Conservation (phyloP, 2,888 invertebrate genomes). For the Papilio protenor region DNA sequence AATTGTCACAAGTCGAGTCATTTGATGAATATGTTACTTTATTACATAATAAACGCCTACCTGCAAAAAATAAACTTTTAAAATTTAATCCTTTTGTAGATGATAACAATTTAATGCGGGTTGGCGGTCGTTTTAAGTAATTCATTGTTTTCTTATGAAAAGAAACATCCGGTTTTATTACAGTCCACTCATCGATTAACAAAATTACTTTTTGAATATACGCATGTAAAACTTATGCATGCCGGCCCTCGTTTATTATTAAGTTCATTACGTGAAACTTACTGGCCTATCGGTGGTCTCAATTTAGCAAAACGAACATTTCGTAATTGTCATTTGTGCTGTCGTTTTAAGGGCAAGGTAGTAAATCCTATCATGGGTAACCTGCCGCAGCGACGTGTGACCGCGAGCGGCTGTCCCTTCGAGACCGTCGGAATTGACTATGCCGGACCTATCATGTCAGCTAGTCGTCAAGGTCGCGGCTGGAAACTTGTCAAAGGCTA, state of each 20-base stretch:
- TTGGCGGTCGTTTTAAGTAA: slow-evolving; percentile 3
- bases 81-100: background rate
- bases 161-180: background rate
- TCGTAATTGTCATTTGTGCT: slow-evolving; percentile 30
- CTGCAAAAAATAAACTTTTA: background rate
- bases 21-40: background rate
- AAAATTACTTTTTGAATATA: background rate
- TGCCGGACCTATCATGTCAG: no score
- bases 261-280: slow-evolving; percentile 42
- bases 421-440: no score
- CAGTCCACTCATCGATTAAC: slow-evolving; percentile 1
- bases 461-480: no score
- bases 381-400: no score
- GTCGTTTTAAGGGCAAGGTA: slow-evolving; percentile 33
- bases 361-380: slow-evolving; percentile 48
- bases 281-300: slow-evolving; percentile 51
- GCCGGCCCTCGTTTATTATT: slow-evolving; percentile 3
- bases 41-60: background rate
- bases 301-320: slow-evolving; percentile 42
- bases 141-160: slow-evolving; percentile 17
- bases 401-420: no score
- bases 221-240: background rate
- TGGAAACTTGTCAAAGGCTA: slow-evolving; percentile 48
- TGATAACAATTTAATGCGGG: background rate
- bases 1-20: background rate